Base-by-base conservation (phyloP, 2,113 vertebrate genomes). In the Epinephelus moara region DNA sequence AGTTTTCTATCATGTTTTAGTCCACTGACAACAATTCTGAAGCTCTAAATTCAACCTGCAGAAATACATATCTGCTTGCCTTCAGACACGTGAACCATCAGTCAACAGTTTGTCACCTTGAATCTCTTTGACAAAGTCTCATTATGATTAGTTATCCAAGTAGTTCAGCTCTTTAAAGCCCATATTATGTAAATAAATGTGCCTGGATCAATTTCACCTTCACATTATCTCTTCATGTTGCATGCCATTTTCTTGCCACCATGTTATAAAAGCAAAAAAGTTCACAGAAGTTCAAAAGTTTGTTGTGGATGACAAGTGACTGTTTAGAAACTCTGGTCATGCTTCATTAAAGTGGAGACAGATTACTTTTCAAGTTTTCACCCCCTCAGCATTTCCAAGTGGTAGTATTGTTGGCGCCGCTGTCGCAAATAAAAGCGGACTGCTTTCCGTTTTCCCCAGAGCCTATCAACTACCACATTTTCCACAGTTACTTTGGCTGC, bases 181-280 rank as follows among this genome's bases (percentile, higher is more conserved):
- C 12, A 21, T 40, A 64, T 12, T 37, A 14, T 55, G 52, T 78
- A 78, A 63, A 70, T n/a, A 63, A 30, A 21, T n/a, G 33, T 73
- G 7, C 5, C 30, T 73, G 55, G 23, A 60, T 12, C 15, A 5
- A 30, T n/a, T 6, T 21, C 42, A 56, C 7, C 40, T 66, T n/a
- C 27, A 18, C 49, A 21, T 33, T 25, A 63, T 6, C 14, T 7
- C 40, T 60, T 52, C 0, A 18, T 37, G 53, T 71, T 17, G 37
- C 61, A 21, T 13, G 37, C 61, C 21, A 45, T 27, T 45, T 13
- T 11, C 21, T 45, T 45, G 42, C 42, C 42, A 56, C 17, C 4
- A 59, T 49, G 19, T 55, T 10, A 62, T 23, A 17, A 50, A 62
- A 30, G 12, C n/a, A 30, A 19, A 71, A 18, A 57, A 57, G 30